A percentile compares a stretch with the other conserved stretches of the same genome.
Conservation (phyloP, 2,113 vertebrate species). For the Psilopsiagon aurifrons region DNA sequence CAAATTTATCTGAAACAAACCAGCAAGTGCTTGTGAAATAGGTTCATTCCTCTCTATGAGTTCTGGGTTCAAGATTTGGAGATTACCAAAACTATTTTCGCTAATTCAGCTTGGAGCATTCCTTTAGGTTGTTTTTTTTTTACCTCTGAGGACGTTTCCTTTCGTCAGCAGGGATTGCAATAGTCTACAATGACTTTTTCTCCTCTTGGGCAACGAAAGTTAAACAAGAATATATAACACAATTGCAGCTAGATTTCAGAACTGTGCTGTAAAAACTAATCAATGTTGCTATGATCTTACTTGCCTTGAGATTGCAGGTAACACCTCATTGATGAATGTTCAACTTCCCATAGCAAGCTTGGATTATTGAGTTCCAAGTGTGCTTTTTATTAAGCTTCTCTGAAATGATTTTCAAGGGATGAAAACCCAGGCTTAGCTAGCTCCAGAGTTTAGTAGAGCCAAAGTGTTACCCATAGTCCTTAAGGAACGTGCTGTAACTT, state of each 20-base stretch:
- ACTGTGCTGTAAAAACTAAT: neutral
- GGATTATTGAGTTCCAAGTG: neutral
- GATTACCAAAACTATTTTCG: neutral
- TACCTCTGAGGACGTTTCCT: neutral
- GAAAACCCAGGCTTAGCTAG: neutral
- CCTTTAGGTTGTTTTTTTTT: neutral
- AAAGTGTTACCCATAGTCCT: neutral
- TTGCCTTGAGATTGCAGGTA: neutral
- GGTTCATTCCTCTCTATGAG: neutral
- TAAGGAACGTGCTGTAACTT: constrained; percentile 44
- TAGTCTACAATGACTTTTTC: neutral
- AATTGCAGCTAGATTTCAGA: constrained; percentile 1
- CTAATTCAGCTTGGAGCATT: neutral
- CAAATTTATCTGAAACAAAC: neutral
- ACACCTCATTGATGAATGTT: neutral
- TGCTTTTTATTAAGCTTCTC: neutral
- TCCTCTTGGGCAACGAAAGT: neutral
- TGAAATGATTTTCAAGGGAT: neutral
- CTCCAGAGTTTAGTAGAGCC: neutral
- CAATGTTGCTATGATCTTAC: neutral
- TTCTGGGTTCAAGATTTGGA: neutral
- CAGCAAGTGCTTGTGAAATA: neutral
- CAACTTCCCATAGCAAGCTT: neutral
- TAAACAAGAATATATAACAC: neutral
- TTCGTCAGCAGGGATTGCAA: constrained; percentile 20